Evolutionary conservation across 2,797 vertebrate genomes (phyloP).

Genomic region (Sebastes kiyomatsui): DNA sequence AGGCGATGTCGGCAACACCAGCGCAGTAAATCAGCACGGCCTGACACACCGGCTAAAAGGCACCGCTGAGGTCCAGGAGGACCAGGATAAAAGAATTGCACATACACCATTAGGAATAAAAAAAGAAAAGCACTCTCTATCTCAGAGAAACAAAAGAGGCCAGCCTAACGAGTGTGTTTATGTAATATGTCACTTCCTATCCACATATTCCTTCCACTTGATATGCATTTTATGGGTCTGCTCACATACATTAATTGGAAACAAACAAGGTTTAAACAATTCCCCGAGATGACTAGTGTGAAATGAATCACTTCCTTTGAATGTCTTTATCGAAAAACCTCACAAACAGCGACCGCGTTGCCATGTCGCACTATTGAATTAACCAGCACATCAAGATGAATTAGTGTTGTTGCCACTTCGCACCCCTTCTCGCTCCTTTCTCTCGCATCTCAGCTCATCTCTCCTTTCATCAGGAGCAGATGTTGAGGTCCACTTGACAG

Average conservation of each 20-base stretch:
- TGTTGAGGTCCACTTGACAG: slow-evolving; percentile 72
- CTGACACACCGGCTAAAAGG: neutral
- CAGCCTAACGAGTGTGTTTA: neutral
- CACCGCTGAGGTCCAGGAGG: neutral
- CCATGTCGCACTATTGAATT: slow-evolving; percentile 32
- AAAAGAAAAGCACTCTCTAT: neutral
- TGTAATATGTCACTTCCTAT: neutral
- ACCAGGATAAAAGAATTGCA: slow-evolving; percentile 1
- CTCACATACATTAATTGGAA: slow-evolving; percentile 27
- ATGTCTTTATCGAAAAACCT: slow-evolving; percentile 20
- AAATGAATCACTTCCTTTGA: slow-evolving; percentile 40
- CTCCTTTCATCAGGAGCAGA: slow-evolving; percentile 69
- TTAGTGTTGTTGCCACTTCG: slow-evolving; percentile 46
- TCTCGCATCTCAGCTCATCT: slow-evolving; percentile 49
- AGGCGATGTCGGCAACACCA: slow-evolving; percentile 2
- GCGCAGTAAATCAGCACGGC: slow-evolving; percentile 27
- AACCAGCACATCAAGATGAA: slow-evolving; percentile 48
- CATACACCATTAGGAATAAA: neutral
- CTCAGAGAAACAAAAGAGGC: slow-evolving; percentile 3
- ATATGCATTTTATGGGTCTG: slow-evolving; percentile 11
- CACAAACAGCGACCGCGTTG: slow-evolving; percentile 11
- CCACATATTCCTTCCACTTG: neutral
- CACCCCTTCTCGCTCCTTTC: slow-evolving; percentile 22
- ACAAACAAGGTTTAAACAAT: slow-evolving; percentile 16
- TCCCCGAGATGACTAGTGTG: slow-evolving; percentile 2